Conservation (phyloP, 2,888 invertebrate species). For the Sipunculus nudus region DNA sequence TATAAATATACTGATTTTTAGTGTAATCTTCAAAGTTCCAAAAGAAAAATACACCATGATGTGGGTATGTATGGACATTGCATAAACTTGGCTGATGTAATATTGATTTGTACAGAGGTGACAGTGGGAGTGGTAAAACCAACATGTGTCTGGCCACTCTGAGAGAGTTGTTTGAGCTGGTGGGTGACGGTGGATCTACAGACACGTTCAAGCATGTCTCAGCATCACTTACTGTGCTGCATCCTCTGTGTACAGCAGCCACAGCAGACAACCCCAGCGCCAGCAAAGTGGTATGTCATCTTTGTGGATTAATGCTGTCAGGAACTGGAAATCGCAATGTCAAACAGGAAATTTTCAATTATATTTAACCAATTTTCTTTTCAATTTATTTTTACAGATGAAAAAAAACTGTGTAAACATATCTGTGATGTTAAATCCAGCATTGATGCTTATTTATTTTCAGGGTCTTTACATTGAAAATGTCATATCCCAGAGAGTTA, state of each 20-base stretch:
- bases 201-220: constrained; percentile 96
- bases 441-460: constrained; percentile 54
- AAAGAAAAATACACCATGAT: too few species aligned
- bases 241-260: constrained; percentile 90
- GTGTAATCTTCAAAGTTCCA: too few species aligned
- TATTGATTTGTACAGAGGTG: constrained; percentile 72
- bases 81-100: neutral
- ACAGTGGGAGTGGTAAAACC: constrained; percentile 93
- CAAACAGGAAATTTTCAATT: too few species aligned
- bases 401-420: too few species aligned
- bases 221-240: constrained; percentile 92
- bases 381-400: too few species aligned
- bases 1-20: too few species aligned
- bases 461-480: constrained; percentile 96
- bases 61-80: neutral
- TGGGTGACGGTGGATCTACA: constrained; percentile 93
- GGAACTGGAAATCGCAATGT: too few species aligned
- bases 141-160: constrained; percentile 90
- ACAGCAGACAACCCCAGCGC: constrained; percentile 91
- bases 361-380: too few species aligned
- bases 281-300: constrained; percentile 82
- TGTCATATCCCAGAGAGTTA: constrained; percentile 92
- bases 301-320: too few species aligned
- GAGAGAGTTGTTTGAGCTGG: constrained; percentile 90
- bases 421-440: too few species aligned